Percentiles rank a stretch among this genome's conserved stretches.
These are phyloP conservation scores for Forbesichthys agassizii DNA, from an alignment of 2,113 vertebrate species.

Conservation along the genomic window DNA sequence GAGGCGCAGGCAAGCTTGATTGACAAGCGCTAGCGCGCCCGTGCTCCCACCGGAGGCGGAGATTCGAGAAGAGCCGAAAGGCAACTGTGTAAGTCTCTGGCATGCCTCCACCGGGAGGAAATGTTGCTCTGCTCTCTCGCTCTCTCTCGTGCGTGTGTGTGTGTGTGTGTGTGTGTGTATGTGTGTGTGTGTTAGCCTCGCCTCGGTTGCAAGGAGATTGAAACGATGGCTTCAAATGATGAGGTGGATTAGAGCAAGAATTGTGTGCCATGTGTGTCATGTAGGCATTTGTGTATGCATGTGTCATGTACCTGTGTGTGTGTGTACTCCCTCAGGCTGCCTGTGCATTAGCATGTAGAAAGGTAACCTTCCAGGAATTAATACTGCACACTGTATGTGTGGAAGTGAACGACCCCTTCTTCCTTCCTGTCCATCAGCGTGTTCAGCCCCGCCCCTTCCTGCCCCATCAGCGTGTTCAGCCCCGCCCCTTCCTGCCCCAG, in stretches of 20 bases:
- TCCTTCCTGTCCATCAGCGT: no score
- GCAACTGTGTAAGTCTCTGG: no score
- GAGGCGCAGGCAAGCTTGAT: no score
- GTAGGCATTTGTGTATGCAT: background rate
- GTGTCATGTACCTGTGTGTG: background rate
- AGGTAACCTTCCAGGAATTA: background rate
- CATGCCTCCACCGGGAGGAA: no score
- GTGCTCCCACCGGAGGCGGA: no score
- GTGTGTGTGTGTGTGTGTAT: background rate
- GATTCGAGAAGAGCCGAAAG: no score
- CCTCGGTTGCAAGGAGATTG: background rate
- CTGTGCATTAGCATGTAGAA: background rate
- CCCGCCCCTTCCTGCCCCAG: no score
- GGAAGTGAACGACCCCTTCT: no score
- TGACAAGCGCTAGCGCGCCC: no score
- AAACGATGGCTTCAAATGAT: constrained; percentile 7
- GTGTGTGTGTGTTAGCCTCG: constrained; percentile 13
- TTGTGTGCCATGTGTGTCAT: background rate
- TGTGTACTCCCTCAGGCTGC: background rate
- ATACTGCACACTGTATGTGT: background rate
- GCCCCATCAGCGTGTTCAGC: no score
- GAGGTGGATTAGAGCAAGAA: background rate
- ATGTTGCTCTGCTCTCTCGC: no score
- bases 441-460: no score
- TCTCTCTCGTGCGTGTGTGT: background rate